Conservation (phyloP, 92 coral and sea anemone genomes). For the Epizoanthus stellaris region DNA sequence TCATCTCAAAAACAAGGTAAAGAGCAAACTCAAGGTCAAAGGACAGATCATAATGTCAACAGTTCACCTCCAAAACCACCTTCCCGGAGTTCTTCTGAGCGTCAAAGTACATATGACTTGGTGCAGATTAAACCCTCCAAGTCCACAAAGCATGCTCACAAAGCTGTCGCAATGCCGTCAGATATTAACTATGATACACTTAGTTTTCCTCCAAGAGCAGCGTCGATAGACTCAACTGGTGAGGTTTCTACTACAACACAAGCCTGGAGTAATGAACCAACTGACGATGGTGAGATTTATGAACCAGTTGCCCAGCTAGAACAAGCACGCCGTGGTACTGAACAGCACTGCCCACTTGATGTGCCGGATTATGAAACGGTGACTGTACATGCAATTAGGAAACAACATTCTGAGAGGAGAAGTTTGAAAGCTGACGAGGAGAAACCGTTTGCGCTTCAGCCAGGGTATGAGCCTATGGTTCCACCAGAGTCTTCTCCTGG, state of each 20-base stretch:
- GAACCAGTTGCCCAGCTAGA: constrained; percentile 32
- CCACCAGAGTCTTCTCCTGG: constrained; percentile 14
- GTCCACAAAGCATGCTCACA: neutral
- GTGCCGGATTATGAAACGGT: constrained; percentile 37
- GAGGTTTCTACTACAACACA: neutral
- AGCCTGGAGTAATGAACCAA: neutral
- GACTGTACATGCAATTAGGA: constrained; percentile 26
- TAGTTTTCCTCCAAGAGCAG: constrained; percentile 23
- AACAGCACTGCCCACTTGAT: constrained; percentile 35
- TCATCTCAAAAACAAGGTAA: constrained; percentile 3
- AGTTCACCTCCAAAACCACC: constrained; percentile 9
- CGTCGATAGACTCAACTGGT: neutral
- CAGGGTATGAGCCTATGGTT: constrained; percentile 84
- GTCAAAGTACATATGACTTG: constrained; percentile 36
- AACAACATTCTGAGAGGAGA: constrained; percentile 15
- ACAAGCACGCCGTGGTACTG: constrained; percentile 14
- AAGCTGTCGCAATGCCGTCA: neutral
- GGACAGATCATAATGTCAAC: neutral
- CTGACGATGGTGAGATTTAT: constrained; percentile 23
- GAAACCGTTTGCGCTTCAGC: constrained; percentile 65
- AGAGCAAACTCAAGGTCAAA: constrained; percentile 15
- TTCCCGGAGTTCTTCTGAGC: neutral
- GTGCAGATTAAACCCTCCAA: constrained; percentile 14
- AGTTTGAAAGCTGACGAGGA: constrained; percentile 42
- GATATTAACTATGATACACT: constrained; percentile 1